phyloP scores from a whole-genome alignment of 1,140 invertebrate species.

The Lordiphosa stackelbergi region DNA sequence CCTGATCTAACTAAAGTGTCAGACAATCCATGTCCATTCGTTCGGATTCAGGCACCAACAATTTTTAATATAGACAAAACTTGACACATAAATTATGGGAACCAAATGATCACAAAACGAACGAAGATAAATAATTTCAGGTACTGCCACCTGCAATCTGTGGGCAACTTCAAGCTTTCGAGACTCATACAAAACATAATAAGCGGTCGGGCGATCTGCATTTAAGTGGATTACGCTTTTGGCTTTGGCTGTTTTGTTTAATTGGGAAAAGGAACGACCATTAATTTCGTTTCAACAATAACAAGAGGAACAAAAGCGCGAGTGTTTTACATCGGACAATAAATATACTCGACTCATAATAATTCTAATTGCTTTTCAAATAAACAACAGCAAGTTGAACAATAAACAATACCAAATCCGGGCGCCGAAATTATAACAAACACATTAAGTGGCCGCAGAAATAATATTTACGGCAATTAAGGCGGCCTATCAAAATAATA shows the following conservation, averaged over 20 bases:
- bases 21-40: slow-evolving; percentile 34
- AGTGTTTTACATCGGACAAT: slow-evolving; percentile 39
- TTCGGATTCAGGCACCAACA: slow-evolving; percentile 9
- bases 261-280: slow-evolving; percentile 19
- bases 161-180: background rate
- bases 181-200: slow-evolving; percentile 13
- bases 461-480: slow-evolving; percentile 74
- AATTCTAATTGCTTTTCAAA: slow-evolving; percentile 76
- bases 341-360: slow-evolving; percentile 68
- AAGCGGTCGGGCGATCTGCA: slow-evolving; percentile 11
- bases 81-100: slow-evolving; percentile 74
- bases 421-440: slow-evolving; percentile 24
- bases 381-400: slow-evolving; percentile 54
- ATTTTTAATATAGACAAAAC: slow-evolving; percentile 73
- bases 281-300: slow-evolving; percentile 39
- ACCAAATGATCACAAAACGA: slow-evolving; percentile 37
- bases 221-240: slow-evolving; percentile 16
- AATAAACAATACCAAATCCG: slow-evolving; percentile 52
- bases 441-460: slow-evolving; percentile 48
- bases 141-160: slow-evolving; percentile 46
- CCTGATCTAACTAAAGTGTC: slow-evolving; percentile 45
- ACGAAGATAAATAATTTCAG: slow-evolving; percentile 47
- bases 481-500: slow-evolving; percentile 74
- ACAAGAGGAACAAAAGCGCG: slow-evolving; percentile 27
- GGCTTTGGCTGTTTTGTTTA: slow-evolving; percentile 26